These are phyloP conservation scores for Bellardia pandia DNA, from an alignment of 2,888 invertebrate genomes.

Conservation along the genomic window DNA sequence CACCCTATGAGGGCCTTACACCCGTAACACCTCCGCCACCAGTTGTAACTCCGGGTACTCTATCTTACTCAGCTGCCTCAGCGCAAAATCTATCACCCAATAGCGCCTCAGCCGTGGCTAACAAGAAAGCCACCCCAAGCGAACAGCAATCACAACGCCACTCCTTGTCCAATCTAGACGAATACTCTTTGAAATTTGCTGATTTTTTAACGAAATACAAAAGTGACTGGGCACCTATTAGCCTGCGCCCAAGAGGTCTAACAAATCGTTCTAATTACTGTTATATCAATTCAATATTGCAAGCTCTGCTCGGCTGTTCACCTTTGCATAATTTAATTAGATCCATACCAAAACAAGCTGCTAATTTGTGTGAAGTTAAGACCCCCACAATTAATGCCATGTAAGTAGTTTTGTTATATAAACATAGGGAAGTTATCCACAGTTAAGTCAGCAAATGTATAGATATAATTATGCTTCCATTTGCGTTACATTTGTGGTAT, in stretches of 20 bases:
- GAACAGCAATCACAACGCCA: slow-evolving; percentile 53
- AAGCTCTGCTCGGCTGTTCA: slow-evolving; percentile 96
- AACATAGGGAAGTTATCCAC: slow-evolving; percentile 71
- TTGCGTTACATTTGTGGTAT: slow-evolving; percentile 83
- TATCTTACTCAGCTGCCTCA: slow-evolving; percentile 84
- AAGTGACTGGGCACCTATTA: slow-evolving; percentile 91
- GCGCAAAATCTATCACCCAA: slow-evolving; percentile 81
- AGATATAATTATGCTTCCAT: slow-evolving; percentile 71
- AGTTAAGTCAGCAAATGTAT: slow-evolving; percentile 82
- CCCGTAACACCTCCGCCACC: slow-evolving; percentile 78
- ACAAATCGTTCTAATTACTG: slow-evolving; percentile 98
- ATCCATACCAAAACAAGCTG: slow-evolving; percentile 89
- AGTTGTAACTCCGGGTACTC: slow-evolving; percentile 79
- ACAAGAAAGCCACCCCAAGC: slow-evolving; percentile 5
- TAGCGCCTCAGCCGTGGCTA: slow-evolving; percentile 14
- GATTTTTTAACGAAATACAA: slow-evolving; percentile 91
- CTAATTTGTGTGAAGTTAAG: slow-evolving; percentile 86
- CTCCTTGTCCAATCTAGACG: slow-evolving; percentile 79
- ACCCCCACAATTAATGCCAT: slow-evolving; percentile 96
- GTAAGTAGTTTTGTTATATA: slow-evolving; percentile 85
- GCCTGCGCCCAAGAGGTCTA: slow-evolving; percentile 94
- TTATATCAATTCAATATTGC: slow-evolving; percentile 97
- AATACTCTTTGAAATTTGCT: slow-evolving; percentile 85
- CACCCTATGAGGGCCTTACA: slow-evolving; percentile 85
- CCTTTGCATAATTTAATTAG: slow-evolving; percentile 96